phyloP scores from a whole-genome alignment of 2,113 vertebrate genomes.

The Corydoras maculifer region DNA sequence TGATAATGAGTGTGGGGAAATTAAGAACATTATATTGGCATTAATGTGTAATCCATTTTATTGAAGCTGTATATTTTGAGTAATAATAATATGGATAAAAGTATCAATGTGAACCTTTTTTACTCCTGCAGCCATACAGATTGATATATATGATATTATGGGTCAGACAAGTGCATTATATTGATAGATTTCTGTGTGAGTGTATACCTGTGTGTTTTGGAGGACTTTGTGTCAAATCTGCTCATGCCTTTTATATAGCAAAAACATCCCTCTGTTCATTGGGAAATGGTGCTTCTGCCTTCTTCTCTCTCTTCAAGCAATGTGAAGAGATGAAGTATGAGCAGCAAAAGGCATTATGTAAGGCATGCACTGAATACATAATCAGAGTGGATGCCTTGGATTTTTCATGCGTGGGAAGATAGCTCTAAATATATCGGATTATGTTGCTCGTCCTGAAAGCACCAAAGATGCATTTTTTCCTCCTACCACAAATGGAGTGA shows the following conservation, averaged over 20 bases:
- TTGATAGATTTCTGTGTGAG: background rate
- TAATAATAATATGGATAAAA: too few relatives aligned
- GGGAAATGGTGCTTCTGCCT: constrained; percentile 52
- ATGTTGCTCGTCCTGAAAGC: constrained; percentile 17
- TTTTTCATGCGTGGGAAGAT: constrained; percentile 57
- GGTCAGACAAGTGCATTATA: too few relatives aligned
- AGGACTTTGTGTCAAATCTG: background rate
- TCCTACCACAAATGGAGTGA: constrained; percentile 18
- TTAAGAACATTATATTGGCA: too few relatives aligned
- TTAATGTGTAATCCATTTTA: too few relatives aligned
- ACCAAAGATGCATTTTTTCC: constrained; percentile 16
- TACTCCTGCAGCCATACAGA: too few relatives aligned
- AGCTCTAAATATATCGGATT: constrained; percentile 56
- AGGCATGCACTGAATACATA: constrained; percentile 60
- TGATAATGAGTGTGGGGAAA: too few relatives aligned
- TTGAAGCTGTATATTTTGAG: too few relatives aligned
- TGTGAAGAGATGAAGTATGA: constrained; percentile 55
- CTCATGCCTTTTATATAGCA: constrained; percentile 43
- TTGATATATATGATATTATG: too few relatives aligned
- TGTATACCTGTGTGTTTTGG: background rate
- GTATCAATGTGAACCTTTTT: too few relatives aligned
- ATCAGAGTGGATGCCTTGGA: constrained; percentile 51
- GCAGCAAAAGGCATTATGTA: constrained; percentile 61
- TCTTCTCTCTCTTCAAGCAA: constrained; percentile 29
- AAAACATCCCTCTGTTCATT: constrained; percentile 47